Evolutionary conservation across 64 coral and sea anemone genomes (phyloP).

Genomic region (Orbicella faveolata): DNA sequence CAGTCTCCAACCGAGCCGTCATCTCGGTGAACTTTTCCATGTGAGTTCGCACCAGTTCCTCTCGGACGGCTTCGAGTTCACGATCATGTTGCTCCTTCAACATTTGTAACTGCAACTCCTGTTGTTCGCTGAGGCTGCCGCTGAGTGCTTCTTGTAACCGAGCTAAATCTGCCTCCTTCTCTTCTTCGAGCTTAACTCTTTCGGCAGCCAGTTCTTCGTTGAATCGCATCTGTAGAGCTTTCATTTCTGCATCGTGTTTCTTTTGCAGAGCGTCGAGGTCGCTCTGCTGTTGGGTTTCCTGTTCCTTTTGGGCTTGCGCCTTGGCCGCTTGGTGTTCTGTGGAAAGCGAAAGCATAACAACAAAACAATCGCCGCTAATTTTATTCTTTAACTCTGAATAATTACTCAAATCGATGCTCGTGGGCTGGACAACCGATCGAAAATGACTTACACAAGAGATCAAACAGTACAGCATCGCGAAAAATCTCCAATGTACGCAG

Average conservation of each 20-base stretch:
- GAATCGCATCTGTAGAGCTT: conserved; percentile 61
- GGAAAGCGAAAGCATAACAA: neutral
- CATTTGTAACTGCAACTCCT: conserved; percentile 82
- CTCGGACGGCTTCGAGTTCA: conserved; percentile 79
- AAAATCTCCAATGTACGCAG: neutral
- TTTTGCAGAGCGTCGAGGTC: conserved; percentile 46
- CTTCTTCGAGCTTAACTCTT: conserved; percentile 64
- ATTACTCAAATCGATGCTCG: neutral
- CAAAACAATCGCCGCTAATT: neutral
- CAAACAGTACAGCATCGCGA: neutral
- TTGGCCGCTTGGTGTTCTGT: conserved; percentile 48
- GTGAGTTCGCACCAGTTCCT: conserved; percentile 91
- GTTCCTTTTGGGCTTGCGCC: conserved; percentile 37
- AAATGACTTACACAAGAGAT: neutral
- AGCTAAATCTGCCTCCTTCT: conserved; percentile 67
- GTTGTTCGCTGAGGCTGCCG: conserved; percentile 83
- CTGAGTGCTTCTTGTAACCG: conserved; percentile 75
- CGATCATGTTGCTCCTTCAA: conserved; percentile 92
- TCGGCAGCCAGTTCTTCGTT: conserved; percentile 59
- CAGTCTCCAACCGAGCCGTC: conserved; percentile 74
- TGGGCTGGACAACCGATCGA: neutral
- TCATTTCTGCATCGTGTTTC: conserved; percentile 68
- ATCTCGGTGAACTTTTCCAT: conserved; percentile 97
- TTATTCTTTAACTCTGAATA: neutral
- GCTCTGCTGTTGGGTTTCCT: conserved; percentile 42